A percentile compares a stretch with the other conserved stretches of the same genome.
Evolutionary conservation across 2,888 invertebrate genomes (phyloP).

Genomic region (Torymus aiolomorphi): DNA sequence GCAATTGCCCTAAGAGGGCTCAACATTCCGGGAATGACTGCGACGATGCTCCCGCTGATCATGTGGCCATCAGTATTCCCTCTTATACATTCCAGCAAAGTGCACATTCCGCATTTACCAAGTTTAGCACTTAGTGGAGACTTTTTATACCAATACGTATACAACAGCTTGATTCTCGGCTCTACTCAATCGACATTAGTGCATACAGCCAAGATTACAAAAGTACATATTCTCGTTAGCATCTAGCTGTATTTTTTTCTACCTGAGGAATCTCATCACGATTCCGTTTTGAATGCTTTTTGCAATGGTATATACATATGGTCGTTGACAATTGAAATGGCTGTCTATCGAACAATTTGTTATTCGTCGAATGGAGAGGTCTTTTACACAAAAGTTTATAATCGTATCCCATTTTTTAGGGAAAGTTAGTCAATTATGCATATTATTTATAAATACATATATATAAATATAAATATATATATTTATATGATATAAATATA

Average conservation of each 20-base stretch:
- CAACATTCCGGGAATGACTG: constrained; percentile 68
- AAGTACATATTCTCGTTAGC: constrained; percentile 52
- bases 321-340: constrained; percentile 29
- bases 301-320: constrained; percentile 53
- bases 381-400: constrained; percentile 59
- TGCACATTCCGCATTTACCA: constrained; percentile 58
- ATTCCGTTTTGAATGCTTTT: constrained; percentile 57
- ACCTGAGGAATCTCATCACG: constrained; percentile 43
- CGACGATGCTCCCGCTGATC: constrained; percentile 38
- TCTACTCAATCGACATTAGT: constrained; percentile 47
- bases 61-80: constrained; percentile 58
- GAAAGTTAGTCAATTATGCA: constrained; percentile 64
- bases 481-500: constrained; percentile 56
- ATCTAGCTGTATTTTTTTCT: constrained; percentile 56
- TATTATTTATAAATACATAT: constrained; percentile 60
- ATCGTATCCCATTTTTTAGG: constrained; percentile 58
- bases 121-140: constrained; percentile 53
- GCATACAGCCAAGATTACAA: constrained; percentile 52
- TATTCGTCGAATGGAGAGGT: constrained; percentile 52
- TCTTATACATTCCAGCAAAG: constrained; percentile 61
- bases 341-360: constrained; percentile 54
- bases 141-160: constrained; percentile 55
- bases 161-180: constrained; percentile 56
- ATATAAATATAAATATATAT: constrained; percentile 50
- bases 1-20: constrained; percentile 81